Conservation (phyloP, 2,797 vertebrate genomes). For the Dendrocincla fuliginosa region DNA sequence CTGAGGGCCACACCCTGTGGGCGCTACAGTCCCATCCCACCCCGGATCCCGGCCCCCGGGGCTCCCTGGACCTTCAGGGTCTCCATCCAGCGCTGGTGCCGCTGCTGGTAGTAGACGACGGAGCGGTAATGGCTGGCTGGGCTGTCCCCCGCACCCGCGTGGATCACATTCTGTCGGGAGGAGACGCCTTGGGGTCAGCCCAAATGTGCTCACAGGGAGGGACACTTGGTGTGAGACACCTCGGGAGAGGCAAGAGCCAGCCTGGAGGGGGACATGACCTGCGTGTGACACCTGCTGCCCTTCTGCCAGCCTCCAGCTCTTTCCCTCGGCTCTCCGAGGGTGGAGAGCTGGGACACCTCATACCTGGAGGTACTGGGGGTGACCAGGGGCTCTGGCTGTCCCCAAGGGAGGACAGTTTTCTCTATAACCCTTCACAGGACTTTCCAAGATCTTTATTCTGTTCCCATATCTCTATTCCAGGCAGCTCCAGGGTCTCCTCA, state of each 20-base stretch:
- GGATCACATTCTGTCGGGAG: constrained; percentile 43
- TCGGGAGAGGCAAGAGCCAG: not conserved
- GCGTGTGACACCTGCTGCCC: not conserved
- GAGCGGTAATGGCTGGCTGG: constrained; percentile 38
- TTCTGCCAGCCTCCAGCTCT: not conserved
- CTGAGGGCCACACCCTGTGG: fast-evolving
- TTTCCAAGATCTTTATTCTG: not conserved
- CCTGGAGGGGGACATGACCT: not conserved
- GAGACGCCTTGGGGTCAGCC: fast-evolving
- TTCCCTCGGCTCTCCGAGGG: not conserved
- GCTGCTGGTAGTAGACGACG: constrained; percentile 67
- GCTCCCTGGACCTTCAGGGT: constrained; percentile 56
- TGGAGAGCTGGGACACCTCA: not conserved
- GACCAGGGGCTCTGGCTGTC: not conserved
- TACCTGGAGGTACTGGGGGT: fast-evolving
- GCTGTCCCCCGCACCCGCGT: constrained; percentile 6
- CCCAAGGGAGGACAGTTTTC: fast-evolving
- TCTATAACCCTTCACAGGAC: not conserved
- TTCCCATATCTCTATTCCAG: not conserved
- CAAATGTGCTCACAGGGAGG: not conserved
- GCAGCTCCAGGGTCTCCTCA: not conserved
- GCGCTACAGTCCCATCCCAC: not conserved
- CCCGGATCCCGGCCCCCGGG: fast-evolving
- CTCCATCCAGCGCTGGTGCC: constrained; percentile 71
- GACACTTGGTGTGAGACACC: not conserved